Percentiles rank a stretch among this genome's conserved stretches.
These are phyloP conservation scores for Crypturellus tataupa DNA, from an alignment of 2,797 vertebrate species.

Conservation along the genomic window DNA sequence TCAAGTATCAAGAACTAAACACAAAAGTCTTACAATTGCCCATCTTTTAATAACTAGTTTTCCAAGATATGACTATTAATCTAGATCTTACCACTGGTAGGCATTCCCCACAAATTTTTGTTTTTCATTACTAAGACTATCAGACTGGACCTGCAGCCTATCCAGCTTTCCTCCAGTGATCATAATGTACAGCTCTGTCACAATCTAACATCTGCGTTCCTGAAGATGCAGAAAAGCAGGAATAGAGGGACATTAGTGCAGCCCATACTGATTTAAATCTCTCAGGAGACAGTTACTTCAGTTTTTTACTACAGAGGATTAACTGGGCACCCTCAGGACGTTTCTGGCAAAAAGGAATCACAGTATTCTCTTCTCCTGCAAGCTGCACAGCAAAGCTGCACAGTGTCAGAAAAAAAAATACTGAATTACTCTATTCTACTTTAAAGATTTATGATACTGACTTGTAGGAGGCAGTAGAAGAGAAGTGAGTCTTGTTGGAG, in stretches of 20 bases:
- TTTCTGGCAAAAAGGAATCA: constrained; percentile 1
- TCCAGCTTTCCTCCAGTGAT: neutral
- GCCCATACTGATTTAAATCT: neutral
- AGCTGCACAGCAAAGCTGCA: neutral
- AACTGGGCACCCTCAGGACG: neutral
- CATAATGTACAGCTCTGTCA: neutral
- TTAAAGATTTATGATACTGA: neutral
- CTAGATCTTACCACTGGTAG: neutral
- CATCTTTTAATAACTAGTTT: neutral
- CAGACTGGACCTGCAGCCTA: neutral
- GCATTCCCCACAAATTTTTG: neutral
- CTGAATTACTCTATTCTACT: neutral
- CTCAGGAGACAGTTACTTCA: neutral
- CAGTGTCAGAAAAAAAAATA: neutral
- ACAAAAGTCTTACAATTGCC: neutral
- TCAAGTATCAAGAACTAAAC: neutral
- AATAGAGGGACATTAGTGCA: neutral
- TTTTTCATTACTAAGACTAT: neutral
- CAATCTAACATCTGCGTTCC: neutral
- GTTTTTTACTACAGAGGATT: neutral
- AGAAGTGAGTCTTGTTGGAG: neutral
- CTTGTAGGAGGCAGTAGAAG: neutral
- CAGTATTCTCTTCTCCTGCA: neutral
- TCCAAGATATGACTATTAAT: neutral
- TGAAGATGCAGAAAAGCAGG: neutral